Base-by-base conservation (phyloP, 2,113 vertebrate species). In the Mobula birostris region DNA sequence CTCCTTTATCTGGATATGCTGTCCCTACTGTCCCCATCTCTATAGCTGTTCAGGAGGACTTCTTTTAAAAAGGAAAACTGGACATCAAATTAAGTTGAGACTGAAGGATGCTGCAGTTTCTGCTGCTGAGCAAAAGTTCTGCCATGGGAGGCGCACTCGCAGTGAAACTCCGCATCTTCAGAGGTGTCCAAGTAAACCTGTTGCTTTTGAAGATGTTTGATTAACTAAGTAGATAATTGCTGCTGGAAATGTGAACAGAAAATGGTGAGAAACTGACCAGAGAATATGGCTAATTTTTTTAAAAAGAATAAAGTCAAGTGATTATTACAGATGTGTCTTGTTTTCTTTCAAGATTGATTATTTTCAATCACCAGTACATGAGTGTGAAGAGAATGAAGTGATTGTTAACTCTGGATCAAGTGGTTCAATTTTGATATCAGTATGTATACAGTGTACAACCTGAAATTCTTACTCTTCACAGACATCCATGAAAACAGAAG, bases 211-310 rank as follows among this genome's bases (percentile, higher is more conserved):
- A 14, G 27, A 90, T 66, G 29, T 90, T 90, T 85, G 15, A 79
- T n/a, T 66, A 66, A 88, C 85, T 32, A 87, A 61, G 58, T 68
- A 66, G 85, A 32, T 61, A 66, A 90, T 90, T 63, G 61, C 61
- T 90, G 85, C 61, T 90, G 85, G 85, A 90, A 66, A 90, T 66
- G 85, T 90, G 85, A 66, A 90, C 85, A 90, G 72, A 74, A 66
- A 90, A 66, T 90, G 61, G 63, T 66, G 61, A n/a, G 56, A 88
- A 90, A 90, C 85, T 90, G 85, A 90, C 85, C 7, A 90, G 61
- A 90, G 61, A 32, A 66, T 66, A 66, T 29, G 61, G 63, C 85
- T 90, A 66, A 14, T 66, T 63, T 21, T 66, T 66, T 90, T 32
- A n/a, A 61, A 58, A 90, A 90, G 85, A 90, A 90, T 90, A 90